A percentile compares a stretch with the other conserved stretches of the same genome.
Conservation (phyloP, 2,797 vertebrate species). For the Nannoperca obscura region DNA sequence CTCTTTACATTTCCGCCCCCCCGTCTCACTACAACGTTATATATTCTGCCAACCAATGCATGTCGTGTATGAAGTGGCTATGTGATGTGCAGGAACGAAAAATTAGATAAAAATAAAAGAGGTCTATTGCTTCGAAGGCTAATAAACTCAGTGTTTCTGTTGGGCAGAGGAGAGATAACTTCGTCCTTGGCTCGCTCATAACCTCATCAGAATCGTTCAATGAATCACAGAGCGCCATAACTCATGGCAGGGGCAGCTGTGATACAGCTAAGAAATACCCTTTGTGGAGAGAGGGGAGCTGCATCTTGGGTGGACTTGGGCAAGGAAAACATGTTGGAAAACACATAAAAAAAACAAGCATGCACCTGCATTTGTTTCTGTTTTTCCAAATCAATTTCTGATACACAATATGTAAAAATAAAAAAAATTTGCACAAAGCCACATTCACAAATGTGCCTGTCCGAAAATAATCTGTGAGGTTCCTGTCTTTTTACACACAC, state of each 20-base stretch:
- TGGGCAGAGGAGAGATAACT: constrained; percentile 80
- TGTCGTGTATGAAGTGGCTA: constrained; percentile 54
- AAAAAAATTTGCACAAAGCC: constrained; percentile 16
- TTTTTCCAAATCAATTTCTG: constrained; percentile 2
- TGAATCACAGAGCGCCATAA: constrained; percentile 77
- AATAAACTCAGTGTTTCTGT: constrained; percentile 82
- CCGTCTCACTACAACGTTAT: constrained; percentile 43
- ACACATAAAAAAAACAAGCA: constrained; percentile 24
- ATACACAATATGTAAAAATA: not conserved
- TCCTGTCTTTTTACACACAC: constrained; percentile 1
- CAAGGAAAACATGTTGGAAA: constrained; percentile 48
- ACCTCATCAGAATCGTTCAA: constrained; percentile 84
- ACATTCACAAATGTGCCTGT: constrained; percentile 8
- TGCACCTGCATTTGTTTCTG: constrained; percentile 19
- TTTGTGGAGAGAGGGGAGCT: constrained; percentile 52
- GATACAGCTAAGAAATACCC: constrained; percentile 78
- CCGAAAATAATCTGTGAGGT: constrained; percentile 22
- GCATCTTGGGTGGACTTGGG: constrained; percentile 44
- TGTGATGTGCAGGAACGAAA: constrained; percentile 51
- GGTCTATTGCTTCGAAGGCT: constrained; percentile 70
- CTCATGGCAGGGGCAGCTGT: constrained; percentile 73
- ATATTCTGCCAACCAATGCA: constrained; percentile 54
- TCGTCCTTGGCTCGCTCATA: constrained; percentile 83
- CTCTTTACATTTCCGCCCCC: constrained; percentile 49
- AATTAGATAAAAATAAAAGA: constrained; percentile 56